Base-by-base conservation (phyloP, 2,113 vertebrate species). In the Seriola rivoliana region DNA sequence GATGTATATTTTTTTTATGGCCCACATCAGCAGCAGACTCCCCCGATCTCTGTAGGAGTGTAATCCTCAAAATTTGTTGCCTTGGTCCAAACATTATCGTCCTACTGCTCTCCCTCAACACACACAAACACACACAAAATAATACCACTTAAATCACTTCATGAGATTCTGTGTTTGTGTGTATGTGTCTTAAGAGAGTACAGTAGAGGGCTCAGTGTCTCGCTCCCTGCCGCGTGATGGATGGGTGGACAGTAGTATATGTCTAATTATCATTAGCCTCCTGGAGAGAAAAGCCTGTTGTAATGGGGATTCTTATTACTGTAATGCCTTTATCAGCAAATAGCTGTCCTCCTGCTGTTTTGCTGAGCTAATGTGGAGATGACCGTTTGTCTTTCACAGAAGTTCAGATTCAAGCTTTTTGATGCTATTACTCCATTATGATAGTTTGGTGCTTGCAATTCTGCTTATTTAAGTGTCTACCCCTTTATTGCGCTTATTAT, bases 241-340 rank as follows among this genome's bases (percentile, higher is more conserved):
- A 93, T 91, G 84, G 74, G 44, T 13, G 42, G 85, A 85, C 89
- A 81, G 82, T 80, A 60, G 84, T 78, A 71, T 85, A 77, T 75
- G 55, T 90, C 85, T 87, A 89, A 92, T 94, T 88, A 90, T 87
- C 89, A 80, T 93, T 91, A 91, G 63, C 92, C 89, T 89, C 93
- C 89, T 58, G 87, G 58, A 82, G 92, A 90, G 91, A 74, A 64
- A 81, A 69, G 80, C 65, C 77, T 70, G 78, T 54, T 84, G 82
- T 85, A 85, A 91, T 87, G 65, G 70, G 52, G 34, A 48, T 23
- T 81, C 80, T 82, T 89, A 90, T 91, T 89, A 79, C 87, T 81
- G 57, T 68, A 75, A 68, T 21, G 78, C 64, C 80, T 88, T 85
- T 71, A 86, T 90, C 87, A 87, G 84, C 80, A 65, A 82, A 86